Base-by-base conservation (phyloP, 2,113 vertebrate genomes). In the Sorex araneus region DNA sequence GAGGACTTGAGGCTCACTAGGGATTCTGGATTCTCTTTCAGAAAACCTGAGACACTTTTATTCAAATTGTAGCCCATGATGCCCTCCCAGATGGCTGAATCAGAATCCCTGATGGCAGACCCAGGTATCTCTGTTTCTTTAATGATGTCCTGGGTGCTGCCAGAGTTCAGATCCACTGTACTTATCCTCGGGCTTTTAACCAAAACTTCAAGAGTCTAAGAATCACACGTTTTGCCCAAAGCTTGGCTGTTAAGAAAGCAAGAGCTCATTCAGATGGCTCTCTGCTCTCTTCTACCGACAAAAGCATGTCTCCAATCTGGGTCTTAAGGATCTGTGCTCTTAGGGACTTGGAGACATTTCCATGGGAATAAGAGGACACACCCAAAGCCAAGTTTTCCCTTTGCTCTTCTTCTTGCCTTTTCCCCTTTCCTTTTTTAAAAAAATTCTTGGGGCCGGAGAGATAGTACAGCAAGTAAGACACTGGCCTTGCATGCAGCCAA, bases 401-500 rank as follows among this genome's bases (percentile, higher is more conserved):
- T 78, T 82, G n/a, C 8, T 84, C 79, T 73, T 50, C 32, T 76
- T 81, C 69, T 83, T 64, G 36, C 16, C 8, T 34, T 47, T 90
- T 84, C 89, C 63, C 6, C n/a, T 87, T 77, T 45, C 19, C 5
- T 43, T 23, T 40, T 32, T 21, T 74, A 92, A 82, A 87, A 82
- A 60, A 50, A 10, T 50, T 4, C 57, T 60, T 23, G 6, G 21
- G 19, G 54, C 12, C 4, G 4, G 54, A 57, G 54, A 19, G 54
- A 57, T 57, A 57, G 19, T 57, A 57, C 54, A 57, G 54, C 54
- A 57, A 11, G 54, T 57, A 57, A 19, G 10, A 16, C 57, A 50
- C 9, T 50, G 9, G 47, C 13, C 47, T 50, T 50, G 47, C 47
- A 50, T 13, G 13, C 13, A 50, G 47, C 47, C 47, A 50, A 50